Evolutionary conservation across 2,888 invertebrate species (phyloP).

Genomic region (Deroplatys truncata): DNA sequence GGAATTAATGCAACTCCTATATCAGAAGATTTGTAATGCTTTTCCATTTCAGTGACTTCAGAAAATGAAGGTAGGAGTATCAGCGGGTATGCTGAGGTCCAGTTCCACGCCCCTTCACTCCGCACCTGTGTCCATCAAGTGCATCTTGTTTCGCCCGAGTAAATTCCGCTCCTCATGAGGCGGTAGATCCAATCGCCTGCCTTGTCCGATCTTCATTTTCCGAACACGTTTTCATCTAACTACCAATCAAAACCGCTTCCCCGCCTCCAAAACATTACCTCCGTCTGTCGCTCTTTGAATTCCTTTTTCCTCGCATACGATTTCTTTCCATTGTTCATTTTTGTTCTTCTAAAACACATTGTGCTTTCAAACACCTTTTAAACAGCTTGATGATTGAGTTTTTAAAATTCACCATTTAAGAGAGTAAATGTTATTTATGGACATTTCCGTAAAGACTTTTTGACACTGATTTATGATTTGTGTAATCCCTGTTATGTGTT

Average conservation of each 20-base stretch:
- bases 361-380: no score
- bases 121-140: not conserved
- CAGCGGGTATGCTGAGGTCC: not conserved
- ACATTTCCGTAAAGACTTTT: no score
- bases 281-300: not conserved
- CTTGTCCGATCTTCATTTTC: not conserved
- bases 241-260: not conserved
- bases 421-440: no score
- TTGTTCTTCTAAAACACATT: no score
- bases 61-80: not conserved
- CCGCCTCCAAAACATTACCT: slow-evolving; percentile 5
- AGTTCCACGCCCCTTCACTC: not conserved
- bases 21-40: no score
- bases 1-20: no score
- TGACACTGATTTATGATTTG: no score
- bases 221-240: not conserved
- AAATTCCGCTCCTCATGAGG: not conserved
- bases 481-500: no score
- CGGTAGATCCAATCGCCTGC: not conserved
- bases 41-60: not conserved
- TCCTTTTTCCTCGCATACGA: not conserved
- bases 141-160: not conserved
- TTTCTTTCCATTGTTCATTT: not conserved
- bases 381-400: no score
- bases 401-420: no score